A percentile compares a stretch with the other conserved stretches of the same genome.
Evolutionary conservation across 2,888 invertebrate species (phyloP).

Genomic region (Timandra comae): DNA sequence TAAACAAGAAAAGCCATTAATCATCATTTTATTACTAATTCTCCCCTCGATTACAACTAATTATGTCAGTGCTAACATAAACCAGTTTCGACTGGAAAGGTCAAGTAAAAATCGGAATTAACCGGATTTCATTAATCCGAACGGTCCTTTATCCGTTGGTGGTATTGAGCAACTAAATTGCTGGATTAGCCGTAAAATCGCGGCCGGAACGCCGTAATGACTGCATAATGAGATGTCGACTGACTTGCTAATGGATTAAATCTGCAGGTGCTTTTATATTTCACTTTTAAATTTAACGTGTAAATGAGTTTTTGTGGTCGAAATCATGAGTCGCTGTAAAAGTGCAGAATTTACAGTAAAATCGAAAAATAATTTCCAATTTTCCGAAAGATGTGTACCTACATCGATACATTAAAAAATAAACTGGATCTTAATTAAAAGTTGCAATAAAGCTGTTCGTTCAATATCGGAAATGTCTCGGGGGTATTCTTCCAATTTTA

Average conservation of each 20-base stretch:
- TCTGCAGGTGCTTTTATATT: constrained; percentile 2
- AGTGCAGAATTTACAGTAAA: too few relatives aligned
- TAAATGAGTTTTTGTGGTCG: neutral
- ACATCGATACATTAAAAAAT: too few relatives aligned
- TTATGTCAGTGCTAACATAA: neutral
- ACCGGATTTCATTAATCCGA: constrained; percentile 8
- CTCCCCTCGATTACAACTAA: too few relatives aligned
- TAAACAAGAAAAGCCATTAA: too few relatives aligned
- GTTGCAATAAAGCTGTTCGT: too few relatives aligned
- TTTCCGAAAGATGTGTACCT: too few relatives aligned
- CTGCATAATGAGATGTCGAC: constrained; percentile 31
- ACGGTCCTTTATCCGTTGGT: constrained; percentile 7
- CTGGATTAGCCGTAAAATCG: constrained; percentile 35
- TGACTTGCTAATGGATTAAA: constrained; percentile 18
- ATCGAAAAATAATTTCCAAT: too few relatives aligned
- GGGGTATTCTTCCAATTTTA: too few relatives aligned
- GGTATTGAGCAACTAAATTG: constrained; percentile 27
- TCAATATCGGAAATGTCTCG: too few relatives aligned
- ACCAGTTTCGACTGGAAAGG: constrained; percentile 8
- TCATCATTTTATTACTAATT: too few relatives aligned
- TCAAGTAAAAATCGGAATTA: constrained; percentile 9
- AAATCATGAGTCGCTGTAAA: too few relatives aligned
- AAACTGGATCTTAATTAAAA: too few relatives aligned
- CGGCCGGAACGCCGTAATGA: constrained; percentile 31
- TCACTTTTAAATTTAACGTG: neutral